Evolutionary conservation across 2,797 vertebrate genomes (phyloP), one percentile per base, ranked within the genome.

Genomic region (Tympanoctomys barrerae): DNA sequence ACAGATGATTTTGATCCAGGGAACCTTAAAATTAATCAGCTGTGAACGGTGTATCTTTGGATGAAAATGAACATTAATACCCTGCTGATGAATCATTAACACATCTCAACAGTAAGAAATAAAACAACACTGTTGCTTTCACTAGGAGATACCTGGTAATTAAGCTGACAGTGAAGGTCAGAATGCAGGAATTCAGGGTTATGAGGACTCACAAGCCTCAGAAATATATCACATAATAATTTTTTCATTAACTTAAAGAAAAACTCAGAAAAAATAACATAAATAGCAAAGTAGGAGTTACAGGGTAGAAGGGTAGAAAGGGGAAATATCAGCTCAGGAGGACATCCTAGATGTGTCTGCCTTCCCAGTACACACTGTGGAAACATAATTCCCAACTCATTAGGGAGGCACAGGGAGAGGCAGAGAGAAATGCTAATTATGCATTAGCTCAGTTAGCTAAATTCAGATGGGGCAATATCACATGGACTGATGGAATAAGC

Each of bases 351-450:
- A 52, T 31, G 75, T 9, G 64, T 96, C 90, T 88, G 90, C 62
- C 95, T 98, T 97, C 83, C 94, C n/a, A 3, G 78, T 90, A 96
- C 70, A 93, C 78, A 83, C 84, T 96, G 59, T 90, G 93, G 12
- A 3, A 97, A 84, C 33, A 95, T 91, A 97, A 98, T 97, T 98
- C 96, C 94, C 94, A 96, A 24, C 73, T 97, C 97, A 87, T 97
- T 97, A 97, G 96, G 91, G 95, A 96, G 96, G 83, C 89, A 90
- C 93, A 97, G 62, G 90, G 73, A 75, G 59, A 49, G 94, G 59
- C 95, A 70, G 85, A 97, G 81, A 97, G 79, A 97, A 98, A 97
- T 80, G 61, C 64, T 98, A 96, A 98, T 97, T 97, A 97, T 80
- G 85, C 90, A 97, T 97, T 96, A 98, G 73, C 94, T 97, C 87